Percentiles rank a stretch among this genome's conserved stretches.
Evolutionary conservation across 2,888 invertebrate species (phyloP).

Genomic region (Chrysodeixis includens): DNA sequence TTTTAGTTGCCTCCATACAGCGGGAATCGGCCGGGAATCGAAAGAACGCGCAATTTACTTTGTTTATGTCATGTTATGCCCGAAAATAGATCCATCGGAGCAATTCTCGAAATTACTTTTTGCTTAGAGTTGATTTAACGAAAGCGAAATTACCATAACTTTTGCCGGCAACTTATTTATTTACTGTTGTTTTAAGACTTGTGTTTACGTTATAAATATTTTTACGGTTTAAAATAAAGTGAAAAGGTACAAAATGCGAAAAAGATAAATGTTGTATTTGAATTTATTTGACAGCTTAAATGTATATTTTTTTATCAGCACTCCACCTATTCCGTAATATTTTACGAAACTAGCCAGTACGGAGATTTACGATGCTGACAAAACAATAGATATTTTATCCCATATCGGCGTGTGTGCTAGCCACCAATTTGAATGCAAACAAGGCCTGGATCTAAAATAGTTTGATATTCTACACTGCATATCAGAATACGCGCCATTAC

Average conservation of each 20-base stretch:
- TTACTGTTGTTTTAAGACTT: no score
- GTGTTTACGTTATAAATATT: not conserved
- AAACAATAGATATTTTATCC: conserved; percentile 26
- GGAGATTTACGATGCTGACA: conserved; percentile 24
- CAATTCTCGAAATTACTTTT: conserved; percentile 28
- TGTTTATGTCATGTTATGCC: conserved; percentile 30
- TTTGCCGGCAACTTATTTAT: no score
- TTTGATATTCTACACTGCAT: conserved; percentile 6
- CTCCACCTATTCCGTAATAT: not conserved
- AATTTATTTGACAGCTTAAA: not conserved
- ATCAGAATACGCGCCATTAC: not conserved
- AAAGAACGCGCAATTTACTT: conserved; percentile 33
- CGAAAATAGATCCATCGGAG: conserved; percentile 9
- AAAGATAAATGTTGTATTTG: no score
- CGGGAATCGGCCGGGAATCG: conserved; percentile 30
- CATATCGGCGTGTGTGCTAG: not conserved
- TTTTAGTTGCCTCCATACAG: conserved; percentile 48
- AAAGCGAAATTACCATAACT: no score
- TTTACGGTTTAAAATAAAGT: not conserved
- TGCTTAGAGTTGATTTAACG: not conserved
- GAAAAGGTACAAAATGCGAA: not conserved
- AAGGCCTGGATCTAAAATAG: not conserved
- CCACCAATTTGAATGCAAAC: conserved; percentile 30
- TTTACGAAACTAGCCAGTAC: conserved; percentile 13
- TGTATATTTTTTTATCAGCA: not conserved